phyloP scores from a whole-genome alignment of 2,888 invertebrate species.

The Tiliacea citrago region DNA sequence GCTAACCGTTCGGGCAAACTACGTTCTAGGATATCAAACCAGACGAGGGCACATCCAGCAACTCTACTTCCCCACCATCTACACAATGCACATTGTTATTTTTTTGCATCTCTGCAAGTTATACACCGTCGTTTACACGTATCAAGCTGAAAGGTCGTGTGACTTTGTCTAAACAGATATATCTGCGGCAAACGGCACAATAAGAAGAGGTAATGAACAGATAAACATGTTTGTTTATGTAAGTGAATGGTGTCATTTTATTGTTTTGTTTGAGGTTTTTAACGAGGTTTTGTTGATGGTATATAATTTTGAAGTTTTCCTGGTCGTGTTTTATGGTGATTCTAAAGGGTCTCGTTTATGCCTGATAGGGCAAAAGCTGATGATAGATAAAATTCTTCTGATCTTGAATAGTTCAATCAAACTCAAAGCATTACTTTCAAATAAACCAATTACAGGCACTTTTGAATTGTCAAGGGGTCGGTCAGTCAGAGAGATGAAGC shows the following conservation, averaged over 20 bases:
- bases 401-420: no score
- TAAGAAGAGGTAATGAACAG: slow-evolving; percentile 19
- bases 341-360: no score
- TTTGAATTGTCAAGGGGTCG: no score
- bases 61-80: slow-evolving; percentile 32
- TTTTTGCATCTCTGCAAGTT: slow-evolving; percentile 64
- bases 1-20: background rate
- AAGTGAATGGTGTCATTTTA: slow-evolving; percentile 23
- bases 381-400: no score
- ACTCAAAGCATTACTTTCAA: no score
- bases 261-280: background rate
- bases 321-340: no score
- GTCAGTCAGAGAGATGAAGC: no score
- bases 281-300: background rate
- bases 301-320: background rate
- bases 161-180: slow-evolving; percentile 39
- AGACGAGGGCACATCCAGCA: slow-evolving; percentile 60
- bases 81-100: slow-evolving; percentile 79
- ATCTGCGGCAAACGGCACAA: slow-evolving; percentile 21
- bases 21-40: background rate
- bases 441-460: no score
- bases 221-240: slow-evolving; percentile 38
- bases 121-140: slow-evolving; percentile 29
- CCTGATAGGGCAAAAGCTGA: no score
- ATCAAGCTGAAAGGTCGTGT: slow-evolving; percentile 60